Conservation (phyloP, 1,140 invertebrate genomes). For the Lasioglossum baleicum region DNA sequence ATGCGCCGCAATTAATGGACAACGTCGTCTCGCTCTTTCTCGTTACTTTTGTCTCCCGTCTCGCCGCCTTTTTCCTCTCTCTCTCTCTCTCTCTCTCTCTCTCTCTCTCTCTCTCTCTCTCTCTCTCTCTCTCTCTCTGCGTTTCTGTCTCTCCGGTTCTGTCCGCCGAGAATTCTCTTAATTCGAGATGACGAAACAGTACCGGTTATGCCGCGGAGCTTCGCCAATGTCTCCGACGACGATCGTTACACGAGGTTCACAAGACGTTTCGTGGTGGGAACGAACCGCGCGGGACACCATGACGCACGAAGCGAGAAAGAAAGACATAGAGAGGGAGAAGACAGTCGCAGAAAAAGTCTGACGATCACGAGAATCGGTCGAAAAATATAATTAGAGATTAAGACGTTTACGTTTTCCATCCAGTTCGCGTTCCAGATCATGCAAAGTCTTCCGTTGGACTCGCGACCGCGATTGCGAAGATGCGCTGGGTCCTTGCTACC, state of each 20-base stretch:
- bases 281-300: constrained; percentile 32
- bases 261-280: constrained; percentile 26
- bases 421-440: too few relatives aligned
- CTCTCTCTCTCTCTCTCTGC: background rate
- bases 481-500: too few relatives aligned
- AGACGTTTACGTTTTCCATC: too few relatives aligned
- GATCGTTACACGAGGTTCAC: background rate
- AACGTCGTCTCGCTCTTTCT: constrained; percentile 21
- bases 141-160: too few relatives aligned
- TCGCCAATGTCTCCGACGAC: constrained; percentile 4
- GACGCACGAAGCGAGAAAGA: constrained; percentile 30
- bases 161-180: constrained; percentile 17
- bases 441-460: too few relatives aligned
- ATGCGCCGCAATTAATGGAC: constrained; percentile 53
- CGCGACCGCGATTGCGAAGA: too few relatives aligned
- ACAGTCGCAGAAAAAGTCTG: too few relatives aligned
- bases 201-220: constrained; percentile 40
- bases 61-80: background rate
- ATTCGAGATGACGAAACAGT: constrained; percentile 51
- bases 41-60: constrained; percentile 22
- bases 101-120: background rate
- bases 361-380: too few relatives aligned
- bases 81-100: too few relatives aligned
- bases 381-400: too few relatives aligned
- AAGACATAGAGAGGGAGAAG: too few relatives aligned